A percentile compares a stretch with the other conserved stretches of the same genome.
phyloP scores from a whole-genome alignment of 92 coral and sea anemone genomes.

The Actinernus sp. region DNA sequence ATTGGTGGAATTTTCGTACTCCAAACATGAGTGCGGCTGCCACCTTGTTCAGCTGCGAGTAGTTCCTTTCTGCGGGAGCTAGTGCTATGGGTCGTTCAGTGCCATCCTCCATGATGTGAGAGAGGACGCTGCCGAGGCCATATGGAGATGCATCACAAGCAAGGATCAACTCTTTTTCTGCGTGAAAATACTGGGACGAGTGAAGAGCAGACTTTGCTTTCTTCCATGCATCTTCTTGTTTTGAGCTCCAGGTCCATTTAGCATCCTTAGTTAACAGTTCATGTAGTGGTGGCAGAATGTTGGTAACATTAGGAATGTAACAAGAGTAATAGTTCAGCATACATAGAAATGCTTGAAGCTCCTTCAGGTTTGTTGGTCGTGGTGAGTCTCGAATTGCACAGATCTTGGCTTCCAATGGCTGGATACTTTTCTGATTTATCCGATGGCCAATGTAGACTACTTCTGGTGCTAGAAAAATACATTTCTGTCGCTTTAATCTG shows the following conservation, averaged over 20 bases:
- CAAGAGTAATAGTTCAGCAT: conserved; percentile 29
- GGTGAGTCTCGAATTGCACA: conserved; percentile 22
- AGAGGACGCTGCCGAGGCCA: conserved; percentile 51
- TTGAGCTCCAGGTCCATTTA: conserved; percentile 11
- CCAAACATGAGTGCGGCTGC: conserved; percentile 30
- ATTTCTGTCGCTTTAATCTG: conserved; percentile 2
- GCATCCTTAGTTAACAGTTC: conserved; percentile 23
- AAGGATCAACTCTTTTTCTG: conserved; percentile 12
- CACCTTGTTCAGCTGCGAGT: conserved; percentile 48
- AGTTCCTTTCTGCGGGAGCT: conserved; percentile 22
- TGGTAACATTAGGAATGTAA: conserved; percentile 16
- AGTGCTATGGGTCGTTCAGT: conserved; percentile 35
- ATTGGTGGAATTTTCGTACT: conserved; percentile 36
- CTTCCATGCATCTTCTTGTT: conserved; percentile 1
- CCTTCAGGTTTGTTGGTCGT: conserved; percentile 13
- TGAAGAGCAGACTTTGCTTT: conserved; percentile 1
- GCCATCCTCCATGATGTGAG: conserved; percentile 46
- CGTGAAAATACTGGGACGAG: conserved; percentile 15
- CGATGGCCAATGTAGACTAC: conserved; percentile 10
- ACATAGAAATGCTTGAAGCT: conserved; percentile 23
- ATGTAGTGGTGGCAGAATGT: conserved; percentile 8
- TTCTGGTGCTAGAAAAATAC: conserved; percentile 24
- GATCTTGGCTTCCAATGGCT: conserved; percentile 7
- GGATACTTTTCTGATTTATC: background rate
- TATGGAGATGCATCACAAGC: no score